phyloP scores from a whole-genome alignment of 2,113 vertebrate species.

The Cyprinodon tularosa region DNA sequence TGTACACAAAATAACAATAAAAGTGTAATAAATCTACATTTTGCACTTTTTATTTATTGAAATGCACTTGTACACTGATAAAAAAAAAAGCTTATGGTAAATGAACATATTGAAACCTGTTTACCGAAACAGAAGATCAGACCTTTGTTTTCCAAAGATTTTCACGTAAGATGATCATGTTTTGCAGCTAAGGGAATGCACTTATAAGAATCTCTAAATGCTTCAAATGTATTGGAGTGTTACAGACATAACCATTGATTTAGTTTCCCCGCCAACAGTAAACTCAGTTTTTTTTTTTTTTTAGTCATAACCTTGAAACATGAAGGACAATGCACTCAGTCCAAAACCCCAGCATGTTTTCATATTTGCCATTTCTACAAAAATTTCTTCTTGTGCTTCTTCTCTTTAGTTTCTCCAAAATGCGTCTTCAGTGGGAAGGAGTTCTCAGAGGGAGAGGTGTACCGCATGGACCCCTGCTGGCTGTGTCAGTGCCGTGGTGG shows the following conservation, averaged over 20 bases:
- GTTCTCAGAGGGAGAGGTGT: slow-evolving; percentile 81
- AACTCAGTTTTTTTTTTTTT: slow-evolving; percentile 9
- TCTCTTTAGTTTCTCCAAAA: slow-evolving; percentile 71
- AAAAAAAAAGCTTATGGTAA: neutral
- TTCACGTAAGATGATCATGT: slow-evolving; percentile 18
- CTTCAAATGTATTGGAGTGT: slow-evolving; percentile 29
- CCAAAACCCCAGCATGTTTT: neutral
- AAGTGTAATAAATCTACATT: neutral
- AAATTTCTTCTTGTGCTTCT: slow-evolving; percentile 24
- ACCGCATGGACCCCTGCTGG: slow-evolving; percentile 84
- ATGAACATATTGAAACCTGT: neutral
- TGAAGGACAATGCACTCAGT: slow-evolving; percentile 17
- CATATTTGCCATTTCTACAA: neutral
- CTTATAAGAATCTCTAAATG: slow-evolving; percentile 13
- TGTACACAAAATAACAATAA: too few relatives aligned
- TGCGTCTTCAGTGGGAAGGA: slow-evolving; percentile 79
- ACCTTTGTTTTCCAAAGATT: slow-evolving; percentile 11
- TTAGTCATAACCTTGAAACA: slow-evolving; percentile 16
- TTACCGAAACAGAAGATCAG: slow-evolving; percentile 6
- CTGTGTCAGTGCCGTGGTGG: slow-evolving; percentile 83
- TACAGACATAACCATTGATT: slow-evolving; percentile 39
- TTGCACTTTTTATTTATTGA: neutral
- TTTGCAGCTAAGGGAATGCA: slow-evolving; percentile 15
- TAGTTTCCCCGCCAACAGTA: slow-evolving; percentile 49
- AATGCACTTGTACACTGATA: neutral